Percentiles rank a stretch among this genome's conserved stretches.
Conservation (phyloP, 1,140 invertebrate species). For the Drosophila malerkotliana region DNA sequence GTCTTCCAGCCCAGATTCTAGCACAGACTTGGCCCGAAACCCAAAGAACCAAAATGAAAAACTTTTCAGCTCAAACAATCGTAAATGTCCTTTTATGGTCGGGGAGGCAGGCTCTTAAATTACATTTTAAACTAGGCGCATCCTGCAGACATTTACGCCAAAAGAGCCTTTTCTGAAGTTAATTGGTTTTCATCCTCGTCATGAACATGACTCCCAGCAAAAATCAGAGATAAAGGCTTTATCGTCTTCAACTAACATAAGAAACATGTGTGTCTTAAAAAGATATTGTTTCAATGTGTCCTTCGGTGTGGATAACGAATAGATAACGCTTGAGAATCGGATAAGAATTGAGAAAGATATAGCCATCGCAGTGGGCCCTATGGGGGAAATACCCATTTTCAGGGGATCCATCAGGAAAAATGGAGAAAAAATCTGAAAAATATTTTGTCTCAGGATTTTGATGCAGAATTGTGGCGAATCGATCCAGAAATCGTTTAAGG, state of each 20-base stretch:
- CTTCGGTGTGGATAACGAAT: not conserved
- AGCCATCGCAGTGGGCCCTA: no score
- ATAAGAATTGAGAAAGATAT: no score
- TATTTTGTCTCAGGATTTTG: no score
- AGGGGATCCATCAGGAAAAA: no score
- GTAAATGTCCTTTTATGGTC: constrained; percentile 1
- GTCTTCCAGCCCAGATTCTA: not conserved
- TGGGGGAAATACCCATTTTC: no score
- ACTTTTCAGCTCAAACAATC: not conserved
- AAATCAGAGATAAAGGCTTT: no score
- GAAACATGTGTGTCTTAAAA: no score
- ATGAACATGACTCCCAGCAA: not conserved
- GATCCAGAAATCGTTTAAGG: no score
- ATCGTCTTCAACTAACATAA: no score
- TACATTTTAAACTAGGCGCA: not conserved
- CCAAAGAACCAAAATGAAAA: not conserved
- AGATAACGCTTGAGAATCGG: not conserved
- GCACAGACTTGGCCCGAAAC: not conserved
- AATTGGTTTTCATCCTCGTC: not conserved
- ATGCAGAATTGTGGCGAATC: no score
- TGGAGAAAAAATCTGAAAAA: no score
- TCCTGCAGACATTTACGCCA: not conserved
- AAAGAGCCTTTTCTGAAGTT: not conserved
- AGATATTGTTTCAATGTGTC: not conserved
- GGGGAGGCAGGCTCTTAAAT: not conserved